These are phyloP conservation scores for Hippocampus guttulatus DNA, from an alignment of 2,113 vertebrate genomes.

Conservation along the genomic window DNA sequence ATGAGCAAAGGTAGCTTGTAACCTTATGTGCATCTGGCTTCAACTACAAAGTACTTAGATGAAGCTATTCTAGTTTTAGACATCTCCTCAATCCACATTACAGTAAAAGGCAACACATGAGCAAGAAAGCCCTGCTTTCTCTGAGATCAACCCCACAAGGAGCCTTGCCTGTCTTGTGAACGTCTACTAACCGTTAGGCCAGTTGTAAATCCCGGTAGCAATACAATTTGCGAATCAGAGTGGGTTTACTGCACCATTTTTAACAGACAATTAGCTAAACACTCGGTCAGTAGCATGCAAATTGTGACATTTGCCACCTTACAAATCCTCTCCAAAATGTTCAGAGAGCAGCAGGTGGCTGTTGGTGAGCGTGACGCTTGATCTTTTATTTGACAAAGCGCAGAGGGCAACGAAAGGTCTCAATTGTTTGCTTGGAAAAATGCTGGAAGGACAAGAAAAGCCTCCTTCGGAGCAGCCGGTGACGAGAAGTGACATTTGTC, in stretches of 20 bases:
- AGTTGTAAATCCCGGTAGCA: too few species aligned
- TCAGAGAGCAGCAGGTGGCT: conserved; percentile 41
- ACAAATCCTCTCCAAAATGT: conserved; percentile 38
- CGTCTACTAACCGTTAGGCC: too few species aligned
- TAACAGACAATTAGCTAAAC: background rate
- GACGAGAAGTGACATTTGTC: conserved; percentile 12
- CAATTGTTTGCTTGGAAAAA: conserved; percentile 7
- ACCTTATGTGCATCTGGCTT: too few species aligned
- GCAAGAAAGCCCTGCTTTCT: too few species aligned
- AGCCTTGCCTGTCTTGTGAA: too few species aligned
- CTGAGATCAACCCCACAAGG: too few species aligned
- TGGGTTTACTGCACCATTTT: background rate
- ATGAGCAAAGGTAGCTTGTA: too few species aligned
- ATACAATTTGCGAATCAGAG: background rate
- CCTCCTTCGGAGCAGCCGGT: background rate
- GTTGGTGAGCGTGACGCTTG: conserved; percentile 30
- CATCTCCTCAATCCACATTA: too few species aligned
- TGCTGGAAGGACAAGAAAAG: background rate
- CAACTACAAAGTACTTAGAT: too few species aligned
- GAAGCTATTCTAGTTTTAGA: too few species aligned
- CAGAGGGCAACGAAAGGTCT: conserved; percentile 16
- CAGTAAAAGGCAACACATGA: too few species aligned
- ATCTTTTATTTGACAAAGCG: conserved; percentile 45
- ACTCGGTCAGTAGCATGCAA: conserved; percentile 30
- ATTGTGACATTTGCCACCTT: conserved; percentile 47